Conservation (phyloP, 2,888 invertebrate species). For the Pollenia labialis region DNA sequence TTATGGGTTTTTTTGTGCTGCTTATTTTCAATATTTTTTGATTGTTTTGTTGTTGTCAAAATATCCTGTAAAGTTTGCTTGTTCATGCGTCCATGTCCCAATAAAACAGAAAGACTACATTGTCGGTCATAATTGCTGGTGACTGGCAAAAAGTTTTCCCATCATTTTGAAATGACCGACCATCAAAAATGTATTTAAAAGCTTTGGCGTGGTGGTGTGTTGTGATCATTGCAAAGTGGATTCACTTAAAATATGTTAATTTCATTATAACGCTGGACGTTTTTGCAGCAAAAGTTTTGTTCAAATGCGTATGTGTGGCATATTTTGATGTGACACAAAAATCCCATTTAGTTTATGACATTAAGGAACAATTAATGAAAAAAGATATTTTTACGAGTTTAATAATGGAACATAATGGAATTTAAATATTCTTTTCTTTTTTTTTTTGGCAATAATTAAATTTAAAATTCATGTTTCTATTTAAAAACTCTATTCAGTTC, state of each 20-base stretch:
- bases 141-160: background rate
- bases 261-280: background rate
- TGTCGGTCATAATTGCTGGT: constrained; percentile 1
- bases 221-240: background rate
- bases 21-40: background rate
- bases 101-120: no score
- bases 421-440: no score
- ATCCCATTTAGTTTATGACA: no score
- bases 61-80: background rate
- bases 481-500: no score
- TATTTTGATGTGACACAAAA: no score
- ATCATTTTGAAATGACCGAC: no score
- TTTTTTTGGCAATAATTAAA: no score
- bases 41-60: background rate
- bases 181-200: no score
- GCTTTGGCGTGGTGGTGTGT: background rate
- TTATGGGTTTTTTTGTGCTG: background rate
- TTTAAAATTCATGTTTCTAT: no score
- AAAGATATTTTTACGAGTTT: no score
- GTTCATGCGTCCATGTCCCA: background rate
- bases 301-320: background rate
- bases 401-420: no score
- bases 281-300: background rate
- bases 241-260: constrained; percentile 7
- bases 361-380: no score